These are phyloP conservation scores for Apodemia hepburni DNA, from an alignment of 2,888 invertebrate genomes.

Conservation along the genomic window DNA sequence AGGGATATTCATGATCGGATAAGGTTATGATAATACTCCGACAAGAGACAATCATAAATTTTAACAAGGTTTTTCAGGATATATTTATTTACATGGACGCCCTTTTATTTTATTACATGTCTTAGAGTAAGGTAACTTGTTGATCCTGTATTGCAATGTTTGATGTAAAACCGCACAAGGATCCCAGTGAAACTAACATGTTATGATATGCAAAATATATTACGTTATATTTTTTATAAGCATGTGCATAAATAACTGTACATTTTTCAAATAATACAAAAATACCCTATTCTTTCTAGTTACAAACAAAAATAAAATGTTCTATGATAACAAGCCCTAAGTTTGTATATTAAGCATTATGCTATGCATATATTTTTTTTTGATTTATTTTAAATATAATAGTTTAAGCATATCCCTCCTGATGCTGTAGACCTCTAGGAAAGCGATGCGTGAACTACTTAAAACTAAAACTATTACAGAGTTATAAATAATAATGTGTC, in stretches of 20 bases:
- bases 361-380: conserved; percentile 19
- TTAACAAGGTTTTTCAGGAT: neutral
- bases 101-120: conserved; percentile 3
- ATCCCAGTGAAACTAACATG: conserved; percentile 19
- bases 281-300: conserved; percentile 12
- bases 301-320: conserved; percentile 21
- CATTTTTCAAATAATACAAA: conserved; percentile 18
- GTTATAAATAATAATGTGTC: conserved; percentile 27
- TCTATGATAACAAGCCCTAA: conserved; percentile 20
- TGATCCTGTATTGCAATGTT: neutral
- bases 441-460: conserved; percentile 26
- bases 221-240: conserved; percentile 24
- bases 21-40: neutral
- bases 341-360: conserved; percentile 19
- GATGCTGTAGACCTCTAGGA: conserved; percentile 27
- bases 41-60: neutral
- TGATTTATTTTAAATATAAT: conserved; percentile 21
- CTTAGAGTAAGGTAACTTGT: conserved; percentile 10
- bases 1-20: neutral
- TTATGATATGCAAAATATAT: conserved; percentile 23
- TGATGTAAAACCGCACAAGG: conserved; percentile 6
- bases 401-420: conserved; percentile 21
- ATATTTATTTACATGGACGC: neutral
- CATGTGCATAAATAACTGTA: conserved; percentile 25
- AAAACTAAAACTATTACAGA: conserved; percentile 26